Base-by-base conservation (phyloP, 30 jellyfish, hydroid and myxozoan species). In the Aurelia sp. region DNA sequence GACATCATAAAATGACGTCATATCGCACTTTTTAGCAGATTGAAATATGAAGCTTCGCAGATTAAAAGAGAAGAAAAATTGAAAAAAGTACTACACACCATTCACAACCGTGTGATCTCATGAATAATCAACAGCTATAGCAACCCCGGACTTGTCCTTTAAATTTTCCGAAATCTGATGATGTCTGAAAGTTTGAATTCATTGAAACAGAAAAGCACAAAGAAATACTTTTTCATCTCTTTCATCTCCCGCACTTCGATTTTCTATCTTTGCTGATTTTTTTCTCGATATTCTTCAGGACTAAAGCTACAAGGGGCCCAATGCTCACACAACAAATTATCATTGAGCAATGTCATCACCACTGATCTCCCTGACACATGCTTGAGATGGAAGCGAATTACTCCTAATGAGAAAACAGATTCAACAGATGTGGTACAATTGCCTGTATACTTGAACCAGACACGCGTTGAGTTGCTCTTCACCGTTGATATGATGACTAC, bases 381-480 rank as follows among this genome's bases (percentile, higher is more conserved):
- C 37, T 64, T 95, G 86, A 93, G 91, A 16, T 95, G 99, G 99
- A 73, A 78, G 71, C 92, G 84, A 18, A 40, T 90, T 62, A 86
- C 27, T 59, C 68, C 95, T 3, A 55, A 72, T 16, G 90, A 88
- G 61, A 69, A 73, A 7, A 64, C 75, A 13, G 66, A 23, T 41
- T 92, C 60, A 18, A 75, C 76, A 20, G 67, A 90, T 68, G 82
- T 55, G 37, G 97, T 95, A 9, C 94, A 96, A 55, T 57, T 95
- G 71, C 99, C 99, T 8, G 99, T 95, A 71, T 95, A 95, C 67
- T 73, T 95, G 89, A 95, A 95, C 90, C 99, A 95, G 84, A 89
- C 99, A 11, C 89, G 99, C 12, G 91, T 91, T 37, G 99, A 95
- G 71, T 75, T 89, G 73, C 90, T 95, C 40, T 95, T 95, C 87